A percentile compares a stretch with the other conserved stretches of the same genome.
Conservation (phyloP, 2,113 vertebrate species). For the Bettongia penicillata region DNA sequence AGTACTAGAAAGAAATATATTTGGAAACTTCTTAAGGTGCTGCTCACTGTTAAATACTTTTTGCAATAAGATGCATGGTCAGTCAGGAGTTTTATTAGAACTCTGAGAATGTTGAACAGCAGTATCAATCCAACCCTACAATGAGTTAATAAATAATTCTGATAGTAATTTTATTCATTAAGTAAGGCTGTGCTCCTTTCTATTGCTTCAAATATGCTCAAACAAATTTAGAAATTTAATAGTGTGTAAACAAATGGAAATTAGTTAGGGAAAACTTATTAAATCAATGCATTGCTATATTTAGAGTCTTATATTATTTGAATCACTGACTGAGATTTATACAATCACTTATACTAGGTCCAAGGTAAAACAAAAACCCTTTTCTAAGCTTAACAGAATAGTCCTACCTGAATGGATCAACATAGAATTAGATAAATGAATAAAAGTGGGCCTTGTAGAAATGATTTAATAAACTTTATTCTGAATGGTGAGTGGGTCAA, state of each 20-base stretch:
- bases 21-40: background rate
- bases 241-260: background rate
- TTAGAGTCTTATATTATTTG: background rate
- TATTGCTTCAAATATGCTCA: background rate
- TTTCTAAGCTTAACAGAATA: background rate
- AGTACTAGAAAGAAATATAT: background rate
- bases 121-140: background rate
- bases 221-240: background rate
- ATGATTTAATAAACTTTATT: too few relatives aligned
- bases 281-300: background rate
- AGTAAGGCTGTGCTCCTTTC: background rate
- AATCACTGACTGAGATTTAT: background rate
- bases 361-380: background rate
- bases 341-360: background rate
- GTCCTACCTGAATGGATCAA: background rate
- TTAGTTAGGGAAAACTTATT: background rate
- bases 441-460: too few relatives aligned
- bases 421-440: background rate
- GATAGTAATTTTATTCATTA: background rate
- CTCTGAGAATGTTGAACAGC: background rate
- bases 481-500: too few relatives aligned
- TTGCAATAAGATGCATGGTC: background rate
- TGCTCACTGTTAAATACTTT: background rate
- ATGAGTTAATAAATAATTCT: background rate
- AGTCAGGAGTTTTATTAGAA: background rate